Conservation (phyloP, 2,113 vertebrate species). For the Anguilla rostrata region DNA sequence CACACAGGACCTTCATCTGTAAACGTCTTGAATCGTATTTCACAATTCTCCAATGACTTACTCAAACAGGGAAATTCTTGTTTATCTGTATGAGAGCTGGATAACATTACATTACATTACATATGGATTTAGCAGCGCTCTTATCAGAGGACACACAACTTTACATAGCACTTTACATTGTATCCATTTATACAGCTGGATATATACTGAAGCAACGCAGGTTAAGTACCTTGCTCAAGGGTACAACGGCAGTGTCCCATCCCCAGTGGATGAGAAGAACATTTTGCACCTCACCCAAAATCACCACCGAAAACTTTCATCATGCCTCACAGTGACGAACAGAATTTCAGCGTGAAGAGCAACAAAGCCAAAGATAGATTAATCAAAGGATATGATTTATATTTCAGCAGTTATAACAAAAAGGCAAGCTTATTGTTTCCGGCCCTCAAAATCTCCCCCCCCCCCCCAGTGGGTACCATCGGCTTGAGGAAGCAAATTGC, state of each 20-base stretch:
- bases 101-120: too few relatives aligned
- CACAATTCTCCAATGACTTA: neutral
- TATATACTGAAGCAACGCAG: too few relatives aligned
- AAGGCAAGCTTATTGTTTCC: neutral
- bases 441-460: neutral
- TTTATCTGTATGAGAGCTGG: neutral
- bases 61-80: neutral
- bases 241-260: too few relatives aligned
- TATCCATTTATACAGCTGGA: too few relatives aligned
- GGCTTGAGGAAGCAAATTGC: slow-evolving; percentile 66
- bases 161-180: too few relatives aligned
- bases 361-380: neutral
- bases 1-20: neutral
- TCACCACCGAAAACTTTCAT: neutral
- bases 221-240: too few relatives aligned
- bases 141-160: too few relatives aligned
- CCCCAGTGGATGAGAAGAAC: neutral
- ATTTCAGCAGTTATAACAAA: neutral
- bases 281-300: neutral
- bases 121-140: too few relatives aligned
- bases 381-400: neutral
- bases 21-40: neutral
- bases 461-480: slow-evolving; percentile 70
- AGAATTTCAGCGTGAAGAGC: neutral
- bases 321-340: neutral